These are phyloP conservation scores for Dryococelus australis DNA, from an alignment of 2,888 invertebrate species.

Conservation along the genomic window DNA sequence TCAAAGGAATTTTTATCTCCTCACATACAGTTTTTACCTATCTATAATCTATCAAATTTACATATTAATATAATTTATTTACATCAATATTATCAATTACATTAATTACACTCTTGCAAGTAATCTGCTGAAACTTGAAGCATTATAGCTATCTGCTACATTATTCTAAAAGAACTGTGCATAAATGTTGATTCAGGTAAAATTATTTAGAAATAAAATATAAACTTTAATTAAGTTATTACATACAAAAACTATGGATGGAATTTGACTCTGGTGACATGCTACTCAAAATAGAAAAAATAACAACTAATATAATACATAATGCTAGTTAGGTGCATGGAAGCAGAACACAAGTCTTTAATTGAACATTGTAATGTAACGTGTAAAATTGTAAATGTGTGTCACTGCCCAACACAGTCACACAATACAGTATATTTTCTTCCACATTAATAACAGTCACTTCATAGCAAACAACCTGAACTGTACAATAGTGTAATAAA, in stretches of 20 bases:
- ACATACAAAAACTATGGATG: slow-evolving; percentile 1
- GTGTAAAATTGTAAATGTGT: not conserved
- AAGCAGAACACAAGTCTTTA: not conserved
- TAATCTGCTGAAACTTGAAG: not conserved
- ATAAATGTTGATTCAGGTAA: not conserved
- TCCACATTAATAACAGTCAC: not conserved
- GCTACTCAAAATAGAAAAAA: not conserved
- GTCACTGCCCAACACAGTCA: not conserved
- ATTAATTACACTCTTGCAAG: not conserved
- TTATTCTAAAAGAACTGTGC: not conserved
- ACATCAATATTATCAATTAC: not conserved
- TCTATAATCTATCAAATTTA: not conserved
- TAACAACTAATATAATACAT: not conserved
- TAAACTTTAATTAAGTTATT: not conserved
- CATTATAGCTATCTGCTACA: not conserved
- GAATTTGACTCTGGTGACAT: not conserved
- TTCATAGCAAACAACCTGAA: not conserved
- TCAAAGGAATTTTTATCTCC: not conserved
- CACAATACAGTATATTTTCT: not conserved
- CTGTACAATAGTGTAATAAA: slow-evolving; percentile 2
- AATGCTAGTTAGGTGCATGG: not conserved
- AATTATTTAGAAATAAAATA: not conserved
- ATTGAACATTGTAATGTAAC: not conserved
- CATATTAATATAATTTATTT: not conserved
- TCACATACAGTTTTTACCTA: not conserved